Base-by-base conservation (phyloP, 2,888 invertebrate species). In the Amphipyra berbera region DNA sequence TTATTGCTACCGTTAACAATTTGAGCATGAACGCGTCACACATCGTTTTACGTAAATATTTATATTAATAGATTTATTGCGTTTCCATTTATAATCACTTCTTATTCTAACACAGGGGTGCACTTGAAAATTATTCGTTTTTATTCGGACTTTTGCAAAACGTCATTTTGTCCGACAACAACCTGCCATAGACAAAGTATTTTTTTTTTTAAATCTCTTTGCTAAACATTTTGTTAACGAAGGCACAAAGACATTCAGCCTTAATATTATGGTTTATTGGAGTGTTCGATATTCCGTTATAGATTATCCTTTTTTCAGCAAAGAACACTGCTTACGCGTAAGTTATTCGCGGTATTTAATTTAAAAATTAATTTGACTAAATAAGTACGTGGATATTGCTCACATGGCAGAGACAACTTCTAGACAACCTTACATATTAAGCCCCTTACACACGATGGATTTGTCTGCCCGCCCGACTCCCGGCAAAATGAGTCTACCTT, bases 81-180 rank as follows among this genome's bases (percentile, higher is more conserved):
- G 79, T 72, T 76, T 68, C 65, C 74, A 75, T 80, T 75, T 64
- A 55, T 2, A 65, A 68, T 68, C 48, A 63, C 64, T 68, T 50
- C 57, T 38, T 67, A 70, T 40, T 62, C 61, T 56, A 71, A 66
- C 57, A 72, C 67, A 63, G 64, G 35, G 71, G 60, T 75, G 70
- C 68, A 75, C 61, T 76, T 61, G 58, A 73, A 78, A 79, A 75
- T 73, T 78, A 77, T 47, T 75, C 73, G 74, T 78, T 82, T 84
- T 77, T 76, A 70, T 63, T 73, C 67, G 70, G 71, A 73, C 81
- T 81, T 82, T 82, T 76, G 78, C 80, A 73, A 84, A 87, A 88
- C 80, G 86, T 87, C 88, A 87, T 83, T 85, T 80, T 70, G 54
- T 72, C 48, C 67, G 73, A 83, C 81, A 83, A 82, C 82, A 81